Conservation (phyloP, 2,113 vertebrate species). For the Poecile atricapillus region DNA sequence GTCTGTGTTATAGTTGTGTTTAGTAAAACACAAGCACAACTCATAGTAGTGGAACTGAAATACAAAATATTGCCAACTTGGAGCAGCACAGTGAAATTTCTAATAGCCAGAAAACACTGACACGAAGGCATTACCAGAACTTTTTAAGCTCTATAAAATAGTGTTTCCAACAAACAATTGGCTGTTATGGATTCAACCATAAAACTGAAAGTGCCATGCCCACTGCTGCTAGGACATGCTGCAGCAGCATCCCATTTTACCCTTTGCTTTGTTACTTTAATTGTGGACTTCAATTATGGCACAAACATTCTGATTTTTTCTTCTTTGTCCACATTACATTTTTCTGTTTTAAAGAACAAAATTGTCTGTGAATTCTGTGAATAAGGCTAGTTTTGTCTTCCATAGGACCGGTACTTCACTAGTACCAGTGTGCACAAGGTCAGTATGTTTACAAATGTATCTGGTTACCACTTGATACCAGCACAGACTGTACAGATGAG, state of each 20-base stretch:
- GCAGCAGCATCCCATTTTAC: background rate
- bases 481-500: background rate
- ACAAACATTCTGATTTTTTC: background rate
- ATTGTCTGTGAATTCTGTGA: background rate
- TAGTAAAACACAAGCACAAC: conserved; percentile 4
- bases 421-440: background rate
- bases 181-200: background rate
- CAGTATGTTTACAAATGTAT: background rate
- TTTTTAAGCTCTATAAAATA: background rate
- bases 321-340: background rate
- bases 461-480: accelerated
- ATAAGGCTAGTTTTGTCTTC: background rate
- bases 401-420: background rate
- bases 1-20: background rate
- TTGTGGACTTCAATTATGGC: background rate
- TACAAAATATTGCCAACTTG: background rate
- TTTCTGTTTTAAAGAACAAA: background rate
- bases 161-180: background rate
- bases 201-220: background rate
- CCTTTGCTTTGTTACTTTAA: background rate
- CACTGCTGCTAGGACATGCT: background rate
- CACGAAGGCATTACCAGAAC: background rate
- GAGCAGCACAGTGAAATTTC: background rate
- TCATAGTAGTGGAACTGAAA: background rate
- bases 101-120: background rate